These are phyloP conservation scores for Epinephelus fuscoguttatus DNA, from an alignment of 2,113 vertebrate genomes.

Conservation along the genomic window DNA sequence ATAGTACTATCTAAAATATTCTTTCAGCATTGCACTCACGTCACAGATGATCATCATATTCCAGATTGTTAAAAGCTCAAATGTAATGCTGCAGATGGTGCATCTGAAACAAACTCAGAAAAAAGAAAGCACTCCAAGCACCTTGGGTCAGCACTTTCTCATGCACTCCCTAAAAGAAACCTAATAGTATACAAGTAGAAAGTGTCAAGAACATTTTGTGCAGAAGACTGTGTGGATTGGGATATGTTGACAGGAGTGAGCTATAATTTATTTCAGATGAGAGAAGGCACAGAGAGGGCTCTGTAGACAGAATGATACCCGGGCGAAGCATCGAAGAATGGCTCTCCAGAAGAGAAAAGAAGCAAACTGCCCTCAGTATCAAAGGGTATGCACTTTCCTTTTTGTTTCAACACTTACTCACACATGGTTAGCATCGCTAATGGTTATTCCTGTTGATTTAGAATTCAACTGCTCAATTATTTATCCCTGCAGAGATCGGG, in stretches of 20 bases:
- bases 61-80: neutral
- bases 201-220: neutral
- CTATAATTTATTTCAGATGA: conserved; percentile 82
- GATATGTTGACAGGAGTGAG: neutral
- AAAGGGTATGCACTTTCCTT: conserved; percentile 84
- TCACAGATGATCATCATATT: neutral
- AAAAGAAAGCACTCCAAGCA: neutral
- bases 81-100: neutral
- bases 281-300: conserved; percentile 80
- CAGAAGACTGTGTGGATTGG: conserved; percentile 13
- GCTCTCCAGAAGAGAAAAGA: conserved; percentile 91
- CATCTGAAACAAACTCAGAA: neutral
- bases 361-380: conserved; percentile 72
- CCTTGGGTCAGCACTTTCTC: neutral
- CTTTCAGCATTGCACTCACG: neutral
- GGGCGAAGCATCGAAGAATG: conserved; percentile 88
- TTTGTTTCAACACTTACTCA: conserved; percentile 25
- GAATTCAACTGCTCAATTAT: conserved; percentile 58
- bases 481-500: conserved; percentile 69
- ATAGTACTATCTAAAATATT: neutral
- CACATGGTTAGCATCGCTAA: conserved; percentile 43
- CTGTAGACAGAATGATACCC: conserved; percentile 43
- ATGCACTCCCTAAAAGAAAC: neutral
- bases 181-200: neutral
- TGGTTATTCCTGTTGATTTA: conserved; percentile 35